Percentiles rank a stretch among this genome's conserved stretches.
Conservation (phyloP, 2,113 vertebrate species). For the western clawed frog (Xenopus tropicalis) region DNA sequence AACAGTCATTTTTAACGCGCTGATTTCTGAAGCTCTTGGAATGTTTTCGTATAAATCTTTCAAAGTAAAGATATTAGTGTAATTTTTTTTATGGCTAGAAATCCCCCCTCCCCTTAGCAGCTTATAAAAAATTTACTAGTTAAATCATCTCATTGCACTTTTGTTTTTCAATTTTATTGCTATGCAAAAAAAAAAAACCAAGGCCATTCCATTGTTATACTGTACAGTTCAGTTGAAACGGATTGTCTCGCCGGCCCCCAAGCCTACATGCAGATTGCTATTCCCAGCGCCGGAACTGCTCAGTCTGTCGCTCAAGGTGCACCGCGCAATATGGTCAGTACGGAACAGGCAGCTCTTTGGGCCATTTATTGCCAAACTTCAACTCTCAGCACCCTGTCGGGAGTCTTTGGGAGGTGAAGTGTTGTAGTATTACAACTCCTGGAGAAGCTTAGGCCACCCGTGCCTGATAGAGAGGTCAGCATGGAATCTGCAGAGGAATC, state of each 20-base stretch:
- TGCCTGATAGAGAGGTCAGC: constrained; percentile 28
- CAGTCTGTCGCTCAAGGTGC: background rate
- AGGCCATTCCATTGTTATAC: constrained; percentile 59
- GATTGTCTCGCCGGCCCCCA: constrained; percentile 64
- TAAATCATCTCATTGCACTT: constrained; percentile 73
- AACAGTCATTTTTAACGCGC: constrained; percentile 50
- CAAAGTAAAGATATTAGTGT: constrained; percentile 50
- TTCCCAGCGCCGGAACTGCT: constrained; percentile 26
- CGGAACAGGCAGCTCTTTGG: too few relatives aligned
- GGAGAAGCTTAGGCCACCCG: too few relatives aligned
- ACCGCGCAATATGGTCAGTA: constrained; percentile 32
- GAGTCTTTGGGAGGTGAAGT: too few relatives aligned
- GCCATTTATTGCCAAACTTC: too few relatives aligned
- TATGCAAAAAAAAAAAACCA: constrained; percentile 57
- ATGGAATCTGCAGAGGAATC: constrained; percentile 10
- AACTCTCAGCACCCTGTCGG: too few relatives aligned
- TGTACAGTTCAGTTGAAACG: constrained; percentile 48
- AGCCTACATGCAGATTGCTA: constrained; percentile 47
- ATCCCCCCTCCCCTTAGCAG: constrained; percentile 60
- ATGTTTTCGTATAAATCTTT: constrained; percentile 59
- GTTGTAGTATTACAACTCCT: too few relatives aligned
- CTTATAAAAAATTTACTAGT: constrained; percentile 60
- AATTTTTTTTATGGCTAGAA: constrained; percentile 57
- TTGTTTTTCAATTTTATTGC: constrained; percentile 73
- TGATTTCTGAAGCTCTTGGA: constrained; percentile 55